Evolutionary conservation across 1,140 invertebrate species (phyloP).

Genomic region (Microplitis mediator): DNA sequence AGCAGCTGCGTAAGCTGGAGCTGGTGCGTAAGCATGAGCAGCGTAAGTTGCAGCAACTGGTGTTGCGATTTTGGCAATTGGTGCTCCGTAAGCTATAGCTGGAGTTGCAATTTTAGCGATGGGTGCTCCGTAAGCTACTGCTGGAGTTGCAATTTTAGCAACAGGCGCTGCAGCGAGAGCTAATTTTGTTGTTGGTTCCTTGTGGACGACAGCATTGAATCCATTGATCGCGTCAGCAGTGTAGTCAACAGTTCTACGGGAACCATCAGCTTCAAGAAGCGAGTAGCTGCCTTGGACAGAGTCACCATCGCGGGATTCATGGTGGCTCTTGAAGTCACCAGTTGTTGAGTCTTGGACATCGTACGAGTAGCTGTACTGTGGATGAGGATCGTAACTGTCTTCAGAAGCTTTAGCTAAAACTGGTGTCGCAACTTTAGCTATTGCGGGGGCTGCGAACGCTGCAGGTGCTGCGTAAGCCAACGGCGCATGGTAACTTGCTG

Average conservation of each 20-base stretch:
- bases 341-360: conserved; percentile 48
- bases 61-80: conserved; percentile 19
- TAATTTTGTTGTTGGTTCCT: conserved; percentile 35
- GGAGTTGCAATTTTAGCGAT: conserved; percentile 24
- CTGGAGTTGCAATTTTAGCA: conserved; percentile 35
- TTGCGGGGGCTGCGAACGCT: background rate
- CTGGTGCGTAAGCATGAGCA: conserved; percentile 22
- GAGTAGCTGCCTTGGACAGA: conserved; percentile 71
- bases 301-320: conserved; percentile 66
- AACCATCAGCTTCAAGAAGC: conserved; percentile 65
- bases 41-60: conserved; percentile 26
- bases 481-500: conserved; percentile 31
- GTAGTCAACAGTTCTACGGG: conserved; percentile 59
- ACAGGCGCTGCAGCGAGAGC: conserved; percentile 27
- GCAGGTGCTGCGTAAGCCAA: conserved; percentile 4
- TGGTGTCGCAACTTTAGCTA: conserved; percentile 16
- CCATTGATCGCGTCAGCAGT: conserved; percentile 58
- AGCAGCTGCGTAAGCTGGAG: conserved; percentile 11
- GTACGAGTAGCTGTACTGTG: conserved; percentile 40
- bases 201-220: conserved; percentile 57
- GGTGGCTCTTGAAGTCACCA: conserved; percentile 65
- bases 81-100: conserved; percentile 25
- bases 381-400: conserved; percentile 38
- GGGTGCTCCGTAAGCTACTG: conserved; percentile 19
- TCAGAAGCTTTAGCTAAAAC: conserved; percentile 20